These are phyloP conservation scores for Helarctos malayanus DNA, from an alignment of 2,797 vertebrate genomes.

Conservation along the genomic window DNA sequence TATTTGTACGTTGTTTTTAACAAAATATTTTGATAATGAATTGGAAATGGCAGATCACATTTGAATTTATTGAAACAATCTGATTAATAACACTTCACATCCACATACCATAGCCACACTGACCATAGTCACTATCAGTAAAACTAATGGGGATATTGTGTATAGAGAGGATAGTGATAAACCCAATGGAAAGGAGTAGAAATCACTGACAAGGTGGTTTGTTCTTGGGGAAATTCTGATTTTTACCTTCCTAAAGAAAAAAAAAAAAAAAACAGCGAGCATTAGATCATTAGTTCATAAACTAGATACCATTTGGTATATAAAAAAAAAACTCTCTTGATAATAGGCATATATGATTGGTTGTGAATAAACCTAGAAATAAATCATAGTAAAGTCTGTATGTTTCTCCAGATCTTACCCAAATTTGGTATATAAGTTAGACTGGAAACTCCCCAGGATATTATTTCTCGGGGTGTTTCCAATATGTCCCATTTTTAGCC, in stretches of 20 bases:
- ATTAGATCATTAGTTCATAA: constrained; percentile 51
- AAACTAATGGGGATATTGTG: neutral
- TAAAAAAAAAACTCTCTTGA: constrained; percentile 10
- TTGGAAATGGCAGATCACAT: constrained; percentile 1
- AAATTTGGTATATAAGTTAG: constrained; percentile 59
- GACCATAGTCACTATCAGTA: neutral
- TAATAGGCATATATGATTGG: neutral
- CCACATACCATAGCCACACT: neutral
- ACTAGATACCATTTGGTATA: constrained; percentile 55
- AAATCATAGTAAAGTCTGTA: constrained; percentile 64
- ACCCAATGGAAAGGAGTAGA: neutral
- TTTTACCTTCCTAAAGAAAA: neutral
- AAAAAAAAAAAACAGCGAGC: neutral
- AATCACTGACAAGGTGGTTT: neutral
- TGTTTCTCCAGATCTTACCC: constrained; percentile 52
- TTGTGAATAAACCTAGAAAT: constrained; percentile 61
- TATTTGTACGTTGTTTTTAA: neutral
- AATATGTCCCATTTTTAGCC: constrained; percentile 36
- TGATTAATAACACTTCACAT: constrained; percentile 16
- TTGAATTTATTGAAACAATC: neutral
- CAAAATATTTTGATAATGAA: constrained; percentile 41
- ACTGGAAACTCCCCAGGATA: constrained; percentile 49
- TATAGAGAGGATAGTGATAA: neutral
- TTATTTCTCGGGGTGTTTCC: constrained; percentile 69
- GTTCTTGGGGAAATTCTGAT: neutral